phyloP scores from a whole-genome alignment of 1,140 invertebrate species.

The Lepidurus couesii region DNA sequence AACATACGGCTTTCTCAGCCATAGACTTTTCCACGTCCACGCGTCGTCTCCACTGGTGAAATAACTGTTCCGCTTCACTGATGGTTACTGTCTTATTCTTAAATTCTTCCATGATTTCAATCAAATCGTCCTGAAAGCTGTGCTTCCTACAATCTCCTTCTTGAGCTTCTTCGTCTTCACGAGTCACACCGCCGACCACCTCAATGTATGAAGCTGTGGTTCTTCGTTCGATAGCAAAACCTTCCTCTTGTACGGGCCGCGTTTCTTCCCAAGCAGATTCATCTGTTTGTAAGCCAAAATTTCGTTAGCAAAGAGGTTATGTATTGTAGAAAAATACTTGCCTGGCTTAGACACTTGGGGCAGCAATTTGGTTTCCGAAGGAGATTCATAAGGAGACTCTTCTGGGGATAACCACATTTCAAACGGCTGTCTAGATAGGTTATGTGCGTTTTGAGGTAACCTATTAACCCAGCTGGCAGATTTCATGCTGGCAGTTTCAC shows the following conservation, averaged over 20 bases:
- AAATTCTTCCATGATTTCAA: constrained; percentile 81
- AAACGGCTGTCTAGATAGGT: neutral
- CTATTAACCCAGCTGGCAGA: neutral
- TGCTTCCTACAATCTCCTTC: neutral
- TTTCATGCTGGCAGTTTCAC: neutral
- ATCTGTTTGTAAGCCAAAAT: too few relatives aligned
- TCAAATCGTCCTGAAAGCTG: constrained; percentile 61
- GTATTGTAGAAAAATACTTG: neutral
- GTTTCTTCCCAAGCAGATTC: too few relatives aligned
- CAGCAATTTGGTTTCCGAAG: neutral
- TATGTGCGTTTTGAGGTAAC: neutral
- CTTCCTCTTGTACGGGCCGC: too few relatives aligned
- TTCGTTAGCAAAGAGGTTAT: neutral
- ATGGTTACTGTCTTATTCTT: constrained; percentile 82
- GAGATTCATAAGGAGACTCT: neutral
- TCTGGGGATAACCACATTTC: neutral
- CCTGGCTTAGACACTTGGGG: neutral
- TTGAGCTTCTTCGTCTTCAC: neutral
- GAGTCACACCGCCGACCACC: too few relatives aligned
- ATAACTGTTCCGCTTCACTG: constrained; percentile 71
- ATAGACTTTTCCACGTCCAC: constrained; percentile 78
- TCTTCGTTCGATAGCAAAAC: too few relatives aligned
- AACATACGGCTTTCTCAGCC: constrained; percentile 63
- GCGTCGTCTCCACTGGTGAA: constrained; percentile 74
- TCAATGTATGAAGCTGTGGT: too few relatives aligned